Conservation (phyloP, 1,140 invertebrate genomes). For the Onthophagus taurus region DNA sequence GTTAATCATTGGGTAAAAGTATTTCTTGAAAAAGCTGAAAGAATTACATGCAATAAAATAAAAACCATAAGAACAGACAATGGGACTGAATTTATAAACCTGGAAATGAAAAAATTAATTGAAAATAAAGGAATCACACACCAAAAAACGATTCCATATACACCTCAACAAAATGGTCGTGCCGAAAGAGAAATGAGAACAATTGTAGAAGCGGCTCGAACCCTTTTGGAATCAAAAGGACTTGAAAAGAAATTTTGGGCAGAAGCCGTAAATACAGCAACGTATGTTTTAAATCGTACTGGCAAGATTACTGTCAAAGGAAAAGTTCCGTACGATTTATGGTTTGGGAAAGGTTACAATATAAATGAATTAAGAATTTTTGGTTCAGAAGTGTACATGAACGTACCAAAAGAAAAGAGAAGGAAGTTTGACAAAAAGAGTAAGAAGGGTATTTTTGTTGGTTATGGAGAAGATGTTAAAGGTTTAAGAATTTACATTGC, state of each 20-base stretch:
- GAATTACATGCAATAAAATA: conserved; percentile 24
- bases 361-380: conserved; percentile 19
- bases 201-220: conserved; percentile 32
- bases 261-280: conserved; percentile 26
- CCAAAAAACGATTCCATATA: background rate
- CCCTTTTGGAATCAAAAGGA: conserved; percentile 21
- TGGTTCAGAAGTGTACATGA: conserved; percentile 3
- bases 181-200: conserved; percentile 32
- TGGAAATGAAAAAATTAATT: conserved; percentile 13
- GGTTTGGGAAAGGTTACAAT: conserved; percentile 15
- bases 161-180: conserved; percentile 19
- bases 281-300: conserved; percentile 28
- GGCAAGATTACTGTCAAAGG: conserved; percentile 17
- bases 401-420: conserved; percentile 11
- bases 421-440: conserved; percentile 10
- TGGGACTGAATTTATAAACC: conserved; percentile 33
- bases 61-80: conserved; percentile 30
- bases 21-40: conserved; percentile 30
- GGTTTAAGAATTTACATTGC: conserved; percentile 26
- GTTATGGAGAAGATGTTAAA: conserved; percentile 11
- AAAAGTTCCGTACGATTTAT: conserved; percentile 26
- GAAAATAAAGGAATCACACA: conserved; percentile 6
- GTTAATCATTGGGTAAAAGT: conserved; percentile 21
- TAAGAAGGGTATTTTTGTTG: conserved; percentile 5
- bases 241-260: conserved; percentile 30